phyloP scores from a whole-genome alignment of 2,113 vertebrate genomes.

The Gila orcuttii region DNA sequence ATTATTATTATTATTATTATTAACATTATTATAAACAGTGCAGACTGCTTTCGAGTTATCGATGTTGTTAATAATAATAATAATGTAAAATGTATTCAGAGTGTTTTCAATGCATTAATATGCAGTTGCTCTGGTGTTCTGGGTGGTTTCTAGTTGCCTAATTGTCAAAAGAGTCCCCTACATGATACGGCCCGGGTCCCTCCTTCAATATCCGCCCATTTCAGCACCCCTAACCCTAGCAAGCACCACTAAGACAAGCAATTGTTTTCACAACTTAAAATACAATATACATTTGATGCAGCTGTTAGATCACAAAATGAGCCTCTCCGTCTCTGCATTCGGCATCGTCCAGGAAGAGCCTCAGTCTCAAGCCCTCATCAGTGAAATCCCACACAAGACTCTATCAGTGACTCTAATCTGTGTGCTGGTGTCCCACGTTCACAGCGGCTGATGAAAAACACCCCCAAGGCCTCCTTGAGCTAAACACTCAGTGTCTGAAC shows the following conservation, averaged over 20 bases:
- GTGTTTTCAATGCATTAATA: background rate
- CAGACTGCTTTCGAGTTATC: background rate
- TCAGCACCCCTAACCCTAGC: background rate
- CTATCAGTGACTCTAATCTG: constrained; percentile 35
- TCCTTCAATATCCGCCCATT: background rate
- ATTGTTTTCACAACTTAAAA: background rate
- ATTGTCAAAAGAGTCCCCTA: too few relatives aligned
- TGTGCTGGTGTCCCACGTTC: constrained; percentile 9
- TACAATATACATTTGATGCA: background rate
- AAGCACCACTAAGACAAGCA: background rate
- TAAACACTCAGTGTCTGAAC: constrained; percentile 66
- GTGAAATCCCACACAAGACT: constrained; percentile 71
- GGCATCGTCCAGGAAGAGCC: background rate
- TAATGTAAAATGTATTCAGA: background rate
- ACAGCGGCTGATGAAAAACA: constrained; percentile 49
- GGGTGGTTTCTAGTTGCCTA: background rate
- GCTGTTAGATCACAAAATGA: background rate
- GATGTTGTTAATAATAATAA: background rate
- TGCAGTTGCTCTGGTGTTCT: background rate
- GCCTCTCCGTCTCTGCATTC: too few relatives aligned
- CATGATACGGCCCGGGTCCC: background rate
- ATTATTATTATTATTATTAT: background rate
- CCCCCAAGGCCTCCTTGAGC: constrained; percentile 43
- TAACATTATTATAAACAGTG: background rate
- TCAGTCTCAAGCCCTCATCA: constrained; percentile 15